Evolutionary conservation across 92 coral and sea anemone species (phyloP).

Genomic region (Zoanthus sansibaricus): DNA sequence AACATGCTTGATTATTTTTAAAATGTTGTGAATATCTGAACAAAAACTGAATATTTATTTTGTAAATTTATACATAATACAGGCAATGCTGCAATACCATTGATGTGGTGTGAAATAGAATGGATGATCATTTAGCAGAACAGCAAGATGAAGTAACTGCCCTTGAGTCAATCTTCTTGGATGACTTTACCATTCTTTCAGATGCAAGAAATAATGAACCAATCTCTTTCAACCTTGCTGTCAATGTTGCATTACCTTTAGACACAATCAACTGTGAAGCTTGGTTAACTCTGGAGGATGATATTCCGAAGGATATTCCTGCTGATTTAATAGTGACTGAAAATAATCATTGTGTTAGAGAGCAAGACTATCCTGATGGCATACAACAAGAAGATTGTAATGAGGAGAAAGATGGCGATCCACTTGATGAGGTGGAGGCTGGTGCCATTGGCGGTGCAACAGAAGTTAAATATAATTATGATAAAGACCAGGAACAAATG

Average conservation of each 20-base stretch:
- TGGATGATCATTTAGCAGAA: slow-evolving; percentile 60
- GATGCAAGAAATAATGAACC: slow-evolving; percentile 30
- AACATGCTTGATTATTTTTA: too few species aligned
- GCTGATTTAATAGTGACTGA: neutral
- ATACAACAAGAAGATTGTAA: neutral
- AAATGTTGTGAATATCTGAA: too few species aligned
- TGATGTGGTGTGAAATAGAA: neutral
- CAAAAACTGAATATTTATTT: too few species aligned
- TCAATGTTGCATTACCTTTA: slow-evolving; percentile 71
- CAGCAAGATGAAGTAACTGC: slow-evolving; percentile 86
- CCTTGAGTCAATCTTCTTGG: slow-evolving; percentile 86
- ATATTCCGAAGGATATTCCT: slow-evolving; percentile 26
- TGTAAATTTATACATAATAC: too few species aligned
- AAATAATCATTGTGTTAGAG: neutral
- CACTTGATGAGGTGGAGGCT: neutral
- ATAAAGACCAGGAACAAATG: neutral
- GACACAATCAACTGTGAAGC: slow-evolving; percentile 78
- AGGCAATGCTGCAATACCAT: neutral
- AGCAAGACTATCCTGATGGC: neutral
- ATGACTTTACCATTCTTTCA: slow-evolving; percentile 68
- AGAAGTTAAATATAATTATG: neutral
- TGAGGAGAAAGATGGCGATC: neutral
- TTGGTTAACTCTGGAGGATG: slow-evolving; percentile 72
- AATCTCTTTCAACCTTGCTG: slow-evolving; percentile 68
- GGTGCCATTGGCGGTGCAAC: neutral